Evolutionary conservation across 2,888 invertebrate species (phyloP).

Genomic region (Himalopsyche kuldschensis): DNA sequence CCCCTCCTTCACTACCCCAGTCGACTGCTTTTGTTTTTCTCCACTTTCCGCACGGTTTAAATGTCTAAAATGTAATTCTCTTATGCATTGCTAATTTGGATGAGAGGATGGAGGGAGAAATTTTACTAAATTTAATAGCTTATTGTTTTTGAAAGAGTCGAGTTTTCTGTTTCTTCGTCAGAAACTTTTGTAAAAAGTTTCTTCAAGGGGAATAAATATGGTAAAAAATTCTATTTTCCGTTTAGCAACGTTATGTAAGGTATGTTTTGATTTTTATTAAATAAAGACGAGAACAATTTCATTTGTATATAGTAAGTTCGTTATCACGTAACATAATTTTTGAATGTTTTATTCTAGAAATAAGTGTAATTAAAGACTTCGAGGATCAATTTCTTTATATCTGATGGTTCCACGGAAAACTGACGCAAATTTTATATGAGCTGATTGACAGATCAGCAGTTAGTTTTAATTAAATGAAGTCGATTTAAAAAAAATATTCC

Average conservation of each 20-base stretch:
- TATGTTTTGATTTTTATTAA: background rate
- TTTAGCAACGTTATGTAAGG: background rate
- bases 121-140: constrained; percentile 40
- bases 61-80: constrained; percentile 40
- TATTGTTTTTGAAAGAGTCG: constrained; percentile 39
- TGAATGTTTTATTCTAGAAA: no score
- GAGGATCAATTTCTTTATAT: no score
- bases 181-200: background rate
- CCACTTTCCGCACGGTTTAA: constrained; percentile 34
- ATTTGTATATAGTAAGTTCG: no score
- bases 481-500: no score
- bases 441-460: no score
- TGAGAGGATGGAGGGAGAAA: constrained; percentile 28
- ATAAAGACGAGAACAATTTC: no score
- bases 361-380: no score
- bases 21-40: constrained; percentile 21
- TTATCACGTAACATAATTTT: no score
- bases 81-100: constrained; percentile 40
- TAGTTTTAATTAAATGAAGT: no score
- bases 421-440: no score
- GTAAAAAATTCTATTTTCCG: background rate
- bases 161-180: background rate
- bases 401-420: no score
- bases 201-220: background rate
- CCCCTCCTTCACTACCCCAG: background rate